These are phyloP conservation scores for Pemphredon lugubris DNA, from an alignment of 2,888 invertebrate genomes.

Conservation along the genomic window DNA sequence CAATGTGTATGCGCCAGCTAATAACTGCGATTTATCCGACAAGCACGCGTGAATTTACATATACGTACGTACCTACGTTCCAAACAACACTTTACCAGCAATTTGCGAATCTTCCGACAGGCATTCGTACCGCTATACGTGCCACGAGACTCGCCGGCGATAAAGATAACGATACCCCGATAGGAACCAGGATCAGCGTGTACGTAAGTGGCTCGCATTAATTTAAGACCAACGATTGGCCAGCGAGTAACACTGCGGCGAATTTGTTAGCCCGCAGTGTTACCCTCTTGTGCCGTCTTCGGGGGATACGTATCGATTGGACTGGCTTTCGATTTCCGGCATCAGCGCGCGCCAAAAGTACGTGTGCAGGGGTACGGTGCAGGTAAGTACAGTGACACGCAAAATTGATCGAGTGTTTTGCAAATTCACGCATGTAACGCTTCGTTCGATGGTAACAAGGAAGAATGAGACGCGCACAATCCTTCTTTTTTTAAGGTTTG, in stretches of 20 bases:
- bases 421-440: no score
- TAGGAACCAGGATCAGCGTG: no score
- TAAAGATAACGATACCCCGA: not conserved
- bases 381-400: no score
- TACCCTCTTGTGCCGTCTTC: not conserved
- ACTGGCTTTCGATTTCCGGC: constrained; percentile 38
- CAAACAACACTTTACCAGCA: constrained; percentile 32
- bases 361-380: no score
- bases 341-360: not conserved
- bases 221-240: constrained; percentile 36
- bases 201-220: no score
- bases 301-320: constrained; percentile 31
- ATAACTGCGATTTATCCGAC: constrained; percentile 29
- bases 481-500: no score
- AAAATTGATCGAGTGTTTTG: no score
- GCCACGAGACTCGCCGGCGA: not conserved
- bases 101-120: constrained; percentile 33
- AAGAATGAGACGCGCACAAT: no score
- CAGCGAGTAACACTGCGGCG: constrained; percentile 27
- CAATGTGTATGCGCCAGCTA: not conserved
- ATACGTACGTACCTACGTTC: not conserved
- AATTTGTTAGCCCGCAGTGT: constrained; percentile 20
- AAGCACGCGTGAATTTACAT: constrained; percentile 10
- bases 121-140: not conserved
- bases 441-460: no score